Conservation (phyloP, 2,113 vertebrate species). For the Carettochelys insculpta region DNA sequence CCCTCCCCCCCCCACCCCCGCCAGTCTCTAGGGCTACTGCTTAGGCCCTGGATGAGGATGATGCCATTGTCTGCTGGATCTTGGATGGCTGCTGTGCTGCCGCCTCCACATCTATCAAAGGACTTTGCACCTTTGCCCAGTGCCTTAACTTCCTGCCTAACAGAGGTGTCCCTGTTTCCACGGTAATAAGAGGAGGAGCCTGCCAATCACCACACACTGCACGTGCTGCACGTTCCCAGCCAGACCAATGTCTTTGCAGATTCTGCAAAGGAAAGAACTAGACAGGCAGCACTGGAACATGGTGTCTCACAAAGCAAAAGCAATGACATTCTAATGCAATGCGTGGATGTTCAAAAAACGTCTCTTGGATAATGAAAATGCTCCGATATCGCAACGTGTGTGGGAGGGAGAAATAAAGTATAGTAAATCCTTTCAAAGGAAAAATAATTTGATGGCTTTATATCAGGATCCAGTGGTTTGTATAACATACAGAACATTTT, state of each 20-base stretch:
- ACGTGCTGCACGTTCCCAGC: conserved; percentile 66
- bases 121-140: not conserved
- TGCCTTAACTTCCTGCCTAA: not conserved
- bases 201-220: conserved; percentile 66
- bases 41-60: not conserved
- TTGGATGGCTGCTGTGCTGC: not conserved
- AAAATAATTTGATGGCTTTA: not conserved
- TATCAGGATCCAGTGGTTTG: not conserved
- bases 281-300: not conserved
- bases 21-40: not conserved
- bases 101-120: not conserved
- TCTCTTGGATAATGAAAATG: not conserved
- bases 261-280: not conserved
- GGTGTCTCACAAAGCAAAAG: not conserved
- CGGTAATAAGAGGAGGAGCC: not conserved
- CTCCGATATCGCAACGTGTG: not conserved
- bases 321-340: accelerated
- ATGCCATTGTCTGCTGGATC: conserved; percentile 30
- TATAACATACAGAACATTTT: not conserved
- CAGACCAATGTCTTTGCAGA: not conserved
- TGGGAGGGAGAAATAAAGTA: not conserved
- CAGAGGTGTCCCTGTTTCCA: not conserved
- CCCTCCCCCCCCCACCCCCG: not conserved
- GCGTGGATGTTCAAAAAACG: not conserved
- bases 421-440: accelerated